These are phyloP conservation scores for Drosophila insularis DNA, from an alignment of 1,140 invertebrate genomes.

Conservation along the genomic window DNA sequence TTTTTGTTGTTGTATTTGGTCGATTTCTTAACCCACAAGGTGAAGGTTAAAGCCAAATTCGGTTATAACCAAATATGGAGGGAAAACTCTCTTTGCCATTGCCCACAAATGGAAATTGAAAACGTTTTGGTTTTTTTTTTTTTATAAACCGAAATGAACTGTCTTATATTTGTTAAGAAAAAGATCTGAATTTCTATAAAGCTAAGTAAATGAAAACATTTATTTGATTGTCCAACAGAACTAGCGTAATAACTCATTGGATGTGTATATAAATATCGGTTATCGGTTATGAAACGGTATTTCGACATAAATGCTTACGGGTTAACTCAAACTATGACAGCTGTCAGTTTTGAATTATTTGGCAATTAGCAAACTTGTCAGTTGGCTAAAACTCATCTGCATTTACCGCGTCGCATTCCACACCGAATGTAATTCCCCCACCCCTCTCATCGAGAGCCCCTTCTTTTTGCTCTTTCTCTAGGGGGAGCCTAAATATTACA, in stretches of 20 bases:
- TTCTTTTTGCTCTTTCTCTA: not conserved
- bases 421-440: not conserved
- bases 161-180: too few species aligned
- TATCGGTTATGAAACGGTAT: slow-evolving; percentile 4
- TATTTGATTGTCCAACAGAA: too few species aligned
- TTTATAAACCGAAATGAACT: too few species aligned
- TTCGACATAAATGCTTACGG: not conserved
- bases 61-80: not conserved
- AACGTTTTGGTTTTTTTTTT: too few species aligned
- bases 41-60: slow-evolving; percentile 52
- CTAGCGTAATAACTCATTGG: not conserved
- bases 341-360: slow-evolving; percentile 41
- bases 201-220: too few species aligned
- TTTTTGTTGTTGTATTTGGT: not conserved
- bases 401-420: not conserved
- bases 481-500: slow-evolving; percentile 42
- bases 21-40: slow-evolving; percentile 63
- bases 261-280: not conserved
- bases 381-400: not conserved
- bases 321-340: slow-evolving; percentile 11
- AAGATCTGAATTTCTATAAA: too few species aligned
- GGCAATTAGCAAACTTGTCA: slow-evolving; percentile 6
- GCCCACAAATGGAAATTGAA: not conserved
- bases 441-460: not conserved
- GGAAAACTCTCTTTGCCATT: not conserved